Evolutionary conservation across 2,797 vertebrate species (phyloP).

Genomic region (Neostethus bicornis): DNA sequence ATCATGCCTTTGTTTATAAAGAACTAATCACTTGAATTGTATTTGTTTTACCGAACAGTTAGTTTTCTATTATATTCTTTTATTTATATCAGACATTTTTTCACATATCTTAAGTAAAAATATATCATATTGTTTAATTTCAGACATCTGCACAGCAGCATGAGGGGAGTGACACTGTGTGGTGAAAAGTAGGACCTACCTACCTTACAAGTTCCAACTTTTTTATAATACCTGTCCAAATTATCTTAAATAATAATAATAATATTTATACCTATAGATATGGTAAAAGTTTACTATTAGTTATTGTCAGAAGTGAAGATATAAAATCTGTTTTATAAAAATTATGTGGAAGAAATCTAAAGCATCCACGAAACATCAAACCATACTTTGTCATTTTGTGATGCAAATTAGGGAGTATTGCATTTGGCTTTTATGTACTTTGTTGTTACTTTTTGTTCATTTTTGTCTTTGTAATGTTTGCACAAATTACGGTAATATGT

Average conservation of each 20-base stretch:
- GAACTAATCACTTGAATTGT: not conserved
- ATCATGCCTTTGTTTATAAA: not conserved
- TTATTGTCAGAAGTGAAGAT: no score
- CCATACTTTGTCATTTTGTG: not conserved
- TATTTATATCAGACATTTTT: no score
- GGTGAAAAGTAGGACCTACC: slow-evolving; percentile 52
- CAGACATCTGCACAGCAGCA: slow-evolving; percentile 10
- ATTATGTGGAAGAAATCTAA: not conserved
- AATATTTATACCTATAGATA: no score
- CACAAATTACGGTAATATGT: no score
- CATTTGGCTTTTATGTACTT: not conserved
- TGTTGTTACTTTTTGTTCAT: not conserved
- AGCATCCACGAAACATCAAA: not conserved
- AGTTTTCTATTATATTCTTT: not conserved
- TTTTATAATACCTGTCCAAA: not conserved
- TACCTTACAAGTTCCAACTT: slow-evolving; percentile 1
- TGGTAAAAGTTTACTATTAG: no score
- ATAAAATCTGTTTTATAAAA: no score
- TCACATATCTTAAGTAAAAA: not conserved
- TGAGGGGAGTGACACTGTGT: slow-evolving; percentile 67
- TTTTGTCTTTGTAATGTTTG: not conserved
- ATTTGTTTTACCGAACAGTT: not conserved
- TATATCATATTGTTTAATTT: slow-evolving; percentile 10
- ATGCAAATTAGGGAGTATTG: not conserved
- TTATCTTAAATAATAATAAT: no score